A percentile compares a stretch with the other conserved stretches of the same genome.
Evolutionary conservation across 2,113 vertebrate genomes (phyloP).

Genomic region (Thymallus thymallus): DNA sequence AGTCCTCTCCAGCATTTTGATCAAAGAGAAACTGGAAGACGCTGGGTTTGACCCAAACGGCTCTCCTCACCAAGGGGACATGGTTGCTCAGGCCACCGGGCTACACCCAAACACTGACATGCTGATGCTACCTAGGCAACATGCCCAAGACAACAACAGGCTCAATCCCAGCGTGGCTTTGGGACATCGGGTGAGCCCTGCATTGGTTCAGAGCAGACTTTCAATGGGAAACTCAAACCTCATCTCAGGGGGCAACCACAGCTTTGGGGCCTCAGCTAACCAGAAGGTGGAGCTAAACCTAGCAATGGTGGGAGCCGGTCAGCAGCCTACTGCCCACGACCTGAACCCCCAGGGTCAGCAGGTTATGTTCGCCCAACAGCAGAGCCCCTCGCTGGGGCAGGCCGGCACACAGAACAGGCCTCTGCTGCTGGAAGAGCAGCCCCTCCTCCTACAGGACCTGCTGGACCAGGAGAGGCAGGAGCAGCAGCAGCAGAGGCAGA

Average conservation of each 20-base stretch:
- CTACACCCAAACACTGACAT: constrained; percentile 1
- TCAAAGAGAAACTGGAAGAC: constrained; percentile 71
- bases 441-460: constrained; percentile 93
- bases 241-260: constrained; percentile 55
- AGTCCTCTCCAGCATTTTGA: constrained; percentile 78
- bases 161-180: constrained; percentile 14
- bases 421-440: constrained; percentile 92
- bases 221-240: constrained; percentile 68
- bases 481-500: constrained; percentile 96
- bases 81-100: constrained; percentile 61
- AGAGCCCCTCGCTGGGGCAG: constrained; percentile 19
- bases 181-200: constrained; percentile 70
- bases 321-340: constrained; percentile 43
- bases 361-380: constrained; percentile 32
- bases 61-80: constrained; percentile 65
- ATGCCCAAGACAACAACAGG: too few species aligned
- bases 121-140: too few species aligned
- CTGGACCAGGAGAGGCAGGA: constrained; percentile 96
- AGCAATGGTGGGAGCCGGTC: constrained; percentile 58
- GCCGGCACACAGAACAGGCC: constrained; percentile 62
- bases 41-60: constrained; percentile 58
- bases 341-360: constrained; percentile 47
- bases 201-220: constrained; percentile 62
- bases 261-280: constrained; percentile 31
- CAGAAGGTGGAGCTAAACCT: constrained; percentile 53